Conservation (phyloP, 2,888 invertebrate genomes). For the Phaonia tiefii region DNA sequence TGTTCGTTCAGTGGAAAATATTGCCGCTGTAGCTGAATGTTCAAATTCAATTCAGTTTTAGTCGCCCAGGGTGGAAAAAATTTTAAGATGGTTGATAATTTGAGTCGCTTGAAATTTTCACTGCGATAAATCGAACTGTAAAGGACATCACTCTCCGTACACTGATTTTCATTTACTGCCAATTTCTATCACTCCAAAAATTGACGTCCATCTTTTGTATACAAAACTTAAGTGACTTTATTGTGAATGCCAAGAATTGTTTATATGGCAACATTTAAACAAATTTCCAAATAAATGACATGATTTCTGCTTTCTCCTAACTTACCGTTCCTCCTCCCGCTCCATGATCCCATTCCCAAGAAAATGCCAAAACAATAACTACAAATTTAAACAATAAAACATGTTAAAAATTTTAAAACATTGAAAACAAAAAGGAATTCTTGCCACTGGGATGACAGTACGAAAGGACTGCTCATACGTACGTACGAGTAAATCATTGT, state of each 20-base stretch:
- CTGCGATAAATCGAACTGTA: too few relatives aligned
- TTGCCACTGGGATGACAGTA: background rate
- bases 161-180: too few relatives aligned
- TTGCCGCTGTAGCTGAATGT: too few relatives aligned
- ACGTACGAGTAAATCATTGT: slow-evolving; percentile 28
- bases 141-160: too few relatives aligned
- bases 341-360: background rate
- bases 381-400: slow-evolving; percentile 62
- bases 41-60: too few relatives aligned
- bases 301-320: slow-evolving; percentile 20
- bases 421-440: slow-evolving; percentile 56
- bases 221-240: slow-evolving; percentile 53
- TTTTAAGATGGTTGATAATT: too few relatives aligned
- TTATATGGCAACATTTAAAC: slow-evolving; percentile 61
- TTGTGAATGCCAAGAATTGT: slow-evolving; percentile 58
- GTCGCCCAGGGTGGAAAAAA: too few relatives aligned
- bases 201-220: background rate
- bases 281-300: slow-evolving; percentile 53
- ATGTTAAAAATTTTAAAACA: slow-evolving; percentile 63
- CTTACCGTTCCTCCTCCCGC: background rate
- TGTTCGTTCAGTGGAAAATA: too few relatives aligned
- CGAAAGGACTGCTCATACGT: too few relatives aligned
- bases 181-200: background rate
- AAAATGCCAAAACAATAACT: slow-evolving; percentile 35
- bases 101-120: too few relatives aligned